Percentiles rank a stretch among this genome's conserved stretches.
phyloP scores from a whole-genome alignment of 1,140 invertebrate genomes.

The Belonocnema kinseyi region DNA sequence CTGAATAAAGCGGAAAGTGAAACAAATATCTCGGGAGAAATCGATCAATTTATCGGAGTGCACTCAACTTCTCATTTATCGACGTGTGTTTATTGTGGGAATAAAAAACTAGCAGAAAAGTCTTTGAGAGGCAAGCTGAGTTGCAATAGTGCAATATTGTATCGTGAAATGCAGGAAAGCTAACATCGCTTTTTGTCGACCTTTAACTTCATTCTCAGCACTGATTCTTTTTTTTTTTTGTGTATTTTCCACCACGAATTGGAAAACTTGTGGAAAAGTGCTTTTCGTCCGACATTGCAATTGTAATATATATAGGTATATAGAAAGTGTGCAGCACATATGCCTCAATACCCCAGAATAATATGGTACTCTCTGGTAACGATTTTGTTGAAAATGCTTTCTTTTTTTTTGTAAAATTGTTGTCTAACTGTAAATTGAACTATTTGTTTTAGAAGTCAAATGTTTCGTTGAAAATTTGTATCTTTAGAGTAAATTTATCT shows the following conservation, averaged over 20 bases:
- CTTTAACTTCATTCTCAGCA: background rate
- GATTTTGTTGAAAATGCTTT: too few species aligned
- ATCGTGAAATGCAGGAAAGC: slow-evolving; percentile 26
- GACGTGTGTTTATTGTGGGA: slow-evolving; percentile 1
- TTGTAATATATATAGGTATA: background rate
- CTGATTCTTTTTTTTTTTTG: background rate
- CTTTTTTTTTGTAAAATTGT: too few species aligned
- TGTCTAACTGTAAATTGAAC: too few species aligned
- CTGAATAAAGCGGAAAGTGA: background rate
- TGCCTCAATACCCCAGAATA: slow-evolving; percentile 26
- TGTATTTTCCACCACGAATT: slow-evolving; percentile 11
- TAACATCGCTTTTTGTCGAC: slow-evolving; percentile 18
- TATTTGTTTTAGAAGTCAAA: too few species aligned
- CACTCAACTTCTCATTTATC: background rate
- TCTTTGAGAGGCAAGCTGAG: background rate
- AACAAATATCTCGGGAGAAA: background rate
- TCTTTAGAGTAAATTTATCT: too few species aligned
- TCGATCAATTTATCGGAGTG: slow-evolving; percentile 7
- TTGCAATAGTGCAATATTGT: slow-evolving; percentile 7
- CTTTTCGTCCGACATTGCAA: slow-evolving; percentile 9
- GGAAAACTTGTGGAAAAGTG: slow-evolving; percentile 29
- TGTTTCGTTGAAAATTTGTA: too few species aligned
- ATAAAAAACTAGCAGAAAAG: background rate
- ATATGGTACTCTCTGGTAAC: slow-evolving; percentile 39
- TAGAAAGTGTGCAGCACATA: slow-evolving; percentile 36